Percentiles rank a stretch among this genome's conserved stretches.
phyloP scores from a whole-genome alignment of 2,888 invertebrate species.

The Amblyjoppa fuscipennis region DNA sequence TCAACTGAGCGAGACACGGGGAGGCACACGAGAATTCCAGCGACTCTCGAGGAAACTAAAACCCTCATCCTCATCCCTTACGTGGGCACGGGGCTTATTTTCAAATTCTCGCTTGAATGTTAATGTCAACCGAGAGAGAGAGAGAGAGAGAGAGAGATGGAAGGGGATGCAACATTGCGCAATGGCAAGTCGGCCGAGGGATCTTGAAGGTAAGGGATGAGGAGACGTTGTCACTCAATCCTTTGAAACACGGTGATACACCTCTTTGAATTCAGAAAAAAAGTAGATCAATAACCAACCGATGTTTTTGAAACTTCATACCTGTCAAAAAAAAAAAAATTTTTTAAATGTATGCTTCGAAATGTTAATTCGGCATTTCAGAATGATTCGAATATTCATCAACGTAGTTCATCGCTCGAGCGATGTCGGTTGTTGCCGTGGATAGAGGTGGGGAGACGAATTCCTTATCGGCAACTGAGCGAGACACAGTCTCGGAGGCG shows the following conservation, averaged over 20 bases:
- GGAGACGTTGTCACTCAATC: neutral
- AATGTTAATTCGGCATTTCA: too few species aligned
- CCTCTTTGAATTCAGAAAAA: too few species aligned
- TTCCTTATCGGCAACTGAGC: slow-evolving; percentile 21
- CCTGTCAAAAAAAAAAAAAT: too few species aligned
- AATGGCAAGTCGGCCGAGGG: too few species aligned
- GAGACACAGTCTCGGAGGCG: slow-evolving; percentile 23
- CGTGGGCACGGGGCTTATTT: slow-evolving; percentile 41
- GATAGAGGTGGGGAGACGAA: neutral
- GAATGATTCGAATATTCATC: too few species aligned
- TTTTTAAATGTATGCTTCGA: too few species aligned
- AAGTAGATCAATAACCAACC: too few species aligned
- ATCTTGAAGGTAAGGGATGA: too few species aligned
- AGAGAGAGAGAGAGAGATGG: neutral
- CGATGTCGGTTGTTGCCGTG: too few species aligned
- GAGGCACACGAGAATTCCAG: slow-evolving; percentile 40
- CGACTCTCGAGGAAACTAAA: slow-evolving; percentile 28
- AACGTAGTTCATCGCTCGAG: too few species aligned
- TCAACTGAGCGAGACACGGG: slow-evolving; percentile 29
- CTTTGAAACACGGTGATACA: too few species aligned
- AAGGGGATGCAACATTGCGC: neutral
- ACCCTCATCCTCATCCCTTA: slow-evolving; percentile 9
- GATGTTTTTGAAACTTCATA: too few species aligned
- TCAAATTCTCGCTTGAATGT: slow-evolving; percentile 58
- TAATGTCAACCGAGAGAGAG: slow-evolving; percentile 24